phyloP scores from a whole-genome alignment of 2,888 invertebrate genomes.

The Leptodirus hochenwartii region DNA sequence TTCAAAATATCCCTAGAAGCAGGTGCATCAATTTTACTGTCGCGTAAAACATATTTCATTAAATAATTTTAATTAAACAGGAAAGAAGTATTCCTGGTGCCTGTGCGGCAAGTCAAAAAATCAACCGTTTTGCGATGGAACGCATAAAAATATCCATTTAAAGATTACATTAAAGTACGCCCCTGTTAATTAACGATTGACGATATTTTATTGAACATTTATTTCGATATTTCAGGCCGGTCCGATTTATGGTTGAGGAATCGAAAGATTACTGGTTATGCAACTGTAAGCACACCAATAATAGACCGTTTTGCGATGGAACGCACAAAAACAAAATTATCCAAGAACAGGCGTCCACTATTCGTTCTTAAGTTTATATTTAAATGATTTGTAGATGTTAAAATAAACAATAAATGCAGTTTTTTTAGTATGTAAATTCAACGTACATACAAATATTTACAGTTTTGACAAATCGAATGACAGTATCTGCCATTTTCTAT shows the following conservation, averaged over 20 bases:
- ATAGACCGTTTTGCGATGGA: conserved; percentile 94
- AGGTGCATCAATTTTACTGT: conserved; percentile 25
- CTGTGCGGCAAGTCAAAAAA: conserved; percentile 80
- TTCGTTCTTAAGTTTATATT: conserved; percentile 17
- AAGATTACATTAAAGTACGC: conserved; percentile 51
- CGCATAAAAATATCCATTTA: conserved; percentile 59
- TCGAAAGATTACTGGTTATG: conserved; percentile 93
- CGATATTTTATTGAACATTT: not conserved
- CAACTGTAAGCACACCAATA: conserved; percentile 89
- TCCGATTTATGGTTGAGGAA: conserved; percentile 68
- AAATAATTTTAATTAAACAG: conserved; percentile 21
- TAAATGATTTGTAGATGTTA: too few relatives aligned
- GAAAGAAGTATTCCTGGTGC: conserved; percentile 80
- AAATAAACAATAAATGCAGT: too few relatives aligned
- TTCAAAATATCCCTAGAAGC: conserved; percentile 56
- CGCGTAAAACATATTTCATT: too few relatives aligned
- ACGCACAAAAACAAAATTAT: conserved; percentile 63
- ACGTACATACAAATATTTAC: too few relatives aligned
- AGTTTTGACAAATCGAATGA: too few relatives aligned
- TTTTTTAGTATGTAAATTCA: too few relatives aligned
- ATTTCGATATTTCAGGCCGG: conserved; percentile 35
- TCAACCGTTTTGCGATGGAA: conserved; percentile 92
- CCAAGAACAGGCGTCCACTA: conserved; percentile 30
- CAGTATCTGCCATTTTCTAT: too few relatives aligned
- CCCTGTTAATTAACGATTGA: conserved; percentile 6